Evolutionary conservation across 2,888 invertebrate species (phyloP).

Genomic region (Stratiomys singularior): DNA sequence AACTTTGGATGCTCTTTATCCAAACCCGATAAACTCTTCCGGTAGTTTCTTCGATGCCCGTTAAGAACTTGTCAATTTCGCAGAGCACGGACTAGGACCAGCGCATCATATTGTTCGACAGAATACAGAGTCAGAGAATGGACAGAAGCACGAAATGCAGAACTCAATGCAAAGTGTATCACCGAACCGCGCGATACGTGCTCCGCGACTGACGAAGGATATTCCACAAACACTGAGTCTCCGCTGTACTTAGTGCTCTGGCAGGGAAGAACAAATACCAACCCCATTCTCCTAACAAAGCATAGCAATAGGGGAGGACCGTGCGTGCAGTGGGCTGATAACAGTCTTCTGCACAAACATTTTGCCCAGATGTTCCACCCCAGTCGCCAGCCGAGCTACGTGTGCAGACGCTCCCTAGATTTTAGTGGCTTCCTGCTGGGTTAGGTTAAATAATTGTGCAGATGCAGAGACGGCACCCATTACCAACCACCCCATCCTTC

Average conservation of each 20-base stretch:
- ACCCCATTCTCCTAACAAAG: slow-evolving; percentile 33
- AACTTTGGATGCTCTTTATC: background rate
- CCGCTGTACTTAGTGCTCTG: background rate
- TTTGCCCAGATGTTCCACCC: slow-evolving; percentile 34
- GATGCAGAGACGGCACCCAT: too few species aligned
- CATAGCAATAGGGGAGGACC: slow-evolving; percentile 1
- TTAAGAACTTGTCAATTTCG: background rate
- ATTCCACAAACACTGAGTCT: slow-evolving; percentile 27
- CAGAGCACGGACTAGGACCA: background rate
- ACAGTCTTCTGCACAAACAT: slow-evolving; percentile 11
- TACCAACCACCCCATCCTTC: slow-evolving; percentile 5
- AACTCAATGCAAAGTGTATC: slow-evolving; percentile 34
- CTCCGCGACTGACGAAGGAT: slow-evolving; percentile 52
- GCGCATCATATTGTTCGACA: background rate
- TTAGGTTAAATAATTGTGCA: slow-evolving; percentile 11
- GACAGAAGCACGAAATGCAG: slow-evolving; percentile 14
- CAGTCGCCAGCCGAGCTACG: background rate
- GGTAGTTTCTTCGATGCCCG: background rate
- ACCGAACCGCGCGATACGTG: slow-evolving; percentile 53
- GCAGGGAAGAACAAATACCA: slow-evolving; percentile 33
- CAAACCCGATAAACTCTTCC: background rate
- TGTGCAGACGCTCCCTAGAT: slow-evolving; percentile 15
- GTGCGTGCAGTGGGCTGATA: background rate
- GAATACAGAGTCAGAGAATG: background rate
- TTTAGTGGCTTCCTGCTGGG: slow-evolving; percentile 11